Evolutionary conservation across 2,113 vertebrate genomes (phyloP).

Genomic region (Orientallactaga bullata): DNA sequence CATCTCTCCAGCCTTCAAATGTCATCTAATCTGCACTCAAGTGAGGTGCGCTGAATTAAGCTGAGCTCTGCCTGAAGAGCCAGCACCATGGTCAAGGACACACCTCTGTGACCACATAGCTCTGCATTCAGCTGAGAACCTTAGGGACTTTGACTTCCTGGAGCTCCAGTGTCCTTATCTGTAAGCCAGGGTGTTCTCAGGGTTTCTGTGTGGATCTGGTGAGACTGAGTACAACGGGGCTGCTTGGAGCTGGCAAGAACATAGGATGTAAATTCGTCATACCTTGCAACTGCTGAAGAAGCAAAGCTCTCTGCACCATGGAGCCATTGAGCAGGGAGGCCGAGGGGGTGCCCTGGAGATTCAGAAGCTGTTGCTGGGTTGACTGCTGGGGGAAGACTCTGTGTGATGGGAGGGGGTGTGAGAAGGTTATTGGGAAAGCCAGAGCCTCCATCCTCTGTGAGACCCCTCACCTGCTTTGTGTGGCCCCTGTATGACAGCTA

Average conservation of each 20-base stretch:
- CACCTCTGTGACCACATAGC: background rate
- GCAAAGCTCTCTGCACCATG: constrained; percentile 95
- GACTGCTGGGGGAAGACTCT: constrained; percentile 87
- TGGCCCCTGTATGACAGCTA: background rate
- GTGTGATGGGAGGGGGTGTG: background rate
- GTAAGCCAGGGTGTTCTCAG: background rate
- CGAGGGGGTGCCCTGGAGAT: constrained; percentile 90
- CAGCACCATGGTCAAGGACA: background rate
- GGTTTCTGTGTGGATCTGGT: background rate
- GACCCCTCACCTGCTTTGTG: background rate
- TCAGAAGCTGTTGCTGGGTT: constrained; percentile 92
- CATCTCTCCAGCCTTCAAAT: background rate
- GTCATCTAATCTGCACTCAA: background rate
- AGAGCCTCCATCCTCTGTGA: background rate
- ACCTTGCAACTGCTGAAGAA: constrained; percentile 99
- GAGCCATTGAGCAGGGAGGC: constrained; percentile 93
- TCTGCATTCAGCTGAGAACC: background rate
- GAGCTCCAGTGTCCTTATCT: background rate
- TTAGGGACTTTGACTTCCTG: background rate
- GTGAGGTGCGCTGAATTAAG: background rate
- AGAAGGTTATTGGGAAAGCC: background rate
- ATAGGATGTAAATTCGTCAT: background rate
- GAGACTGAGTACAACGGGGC: background rate
- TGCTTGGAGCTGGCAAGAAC: background rate
- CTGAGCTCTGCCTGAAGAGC: no score